phyloP scores from a whole-genome alignment of 2,797 vertebrate species.

The Sebastes nivosus region DNA sequence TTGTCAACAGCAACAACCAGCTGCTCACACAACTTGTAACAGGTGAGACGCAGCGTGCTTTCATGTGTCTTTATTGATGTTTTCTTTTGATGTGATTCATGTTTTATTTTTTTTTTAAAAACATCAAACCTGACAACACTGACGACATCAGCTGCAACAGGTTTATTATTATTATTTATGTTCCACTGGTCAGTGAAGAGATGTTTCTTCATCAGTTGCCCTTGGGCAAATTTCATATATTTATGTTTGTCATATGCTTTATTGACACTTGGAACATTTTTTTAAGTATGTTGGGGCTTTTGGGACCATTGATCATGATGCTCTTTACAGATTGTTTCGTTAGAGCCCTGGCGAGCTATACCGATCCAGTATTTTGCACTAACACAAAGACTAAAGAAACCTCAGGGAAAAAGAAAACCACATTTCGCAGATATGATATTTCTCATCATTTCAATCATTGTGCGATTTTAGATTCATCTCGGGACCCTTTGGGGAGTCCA shows the following conservation, averaged over 20 bases:
- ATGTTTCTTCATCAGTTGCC: too few species aligned
- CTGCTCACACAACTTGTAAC: constrained; percentile 93
- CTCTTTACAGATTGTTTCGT: neutral
- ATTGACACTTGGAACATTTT: neutral
- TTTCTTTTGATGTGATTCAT: neutral
- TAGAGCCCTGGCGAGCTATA: neutral
- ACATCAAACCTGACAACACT: neutral
- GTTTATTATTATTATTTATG: too few species aligned
- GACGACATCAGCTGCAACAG: constrained; percentile 39
- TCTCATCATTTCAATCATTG: neutral
- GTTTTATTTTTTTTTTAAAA: neutral
- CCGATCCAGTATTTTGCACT: neutral
- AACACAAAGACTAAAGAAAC: neutral
- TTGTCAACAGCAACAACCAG: constrained; percentile 93
- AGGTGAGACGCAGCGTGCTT: constrained; percentile 79
- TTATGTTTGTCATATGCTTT: neutral
- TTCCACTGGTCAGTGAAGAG: neutral
- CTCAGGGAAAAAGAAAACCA: neutral
- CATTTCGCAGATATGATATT: neutral
- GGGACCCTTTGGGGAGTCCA: neutral
- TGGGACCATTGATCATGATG: neutral
- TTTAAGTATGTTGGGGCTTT: neutral
- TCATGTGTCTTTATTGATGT: neutral
- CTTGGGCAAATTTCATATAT: neutral
- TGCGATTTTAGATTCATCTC: neutral